Base-by-base conservation (phyloP, 2,888 invertebrate genomes). In the Biston stratarius region DNA sequence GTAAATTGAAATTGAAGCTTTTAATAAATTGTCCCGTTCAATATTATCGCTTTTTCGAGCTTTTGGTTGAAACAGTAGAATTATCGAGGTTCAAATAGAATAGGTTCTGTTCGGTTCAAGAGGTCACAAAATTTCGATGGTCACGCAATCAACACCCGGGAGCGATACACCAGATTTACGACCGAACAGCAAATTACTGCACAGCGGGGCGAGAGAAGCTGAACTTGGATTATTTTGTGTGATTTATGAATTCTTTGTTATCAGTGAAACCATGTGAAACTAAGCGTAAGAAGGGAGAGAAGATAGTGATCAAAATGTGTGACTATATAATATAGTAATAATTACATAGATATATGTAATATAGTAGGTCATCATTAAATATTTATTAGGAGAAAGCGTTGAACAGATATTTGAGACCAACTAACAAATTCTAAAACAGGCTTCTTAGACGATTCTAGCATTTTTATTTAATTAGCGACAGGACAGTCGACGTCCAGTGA, bases 151-250 rank as follows among this genome's bases (percentile, higher is more conserved):
- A 63, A 36, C 67, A 48, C 61, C 44, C 61, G 61, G 9, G 42
- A 51, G 42, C 55, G 52, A 60, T 57, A 67, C 49, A 48, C 14
- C 33, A 45, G 57, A 57, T 68, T 68, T 68, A 68, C 61, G 68
- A 64, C 51, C 44, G 10, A 33, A 11, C 49, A 33, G 56, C 42
- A 12, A 61, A 61, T 64, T 62, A 45, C 60, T 56, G 47, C 52
- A 55, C 67, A 61, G 61, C 51, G 61, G 57, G 33, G 24, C 34
- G 65, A 24, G 15, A 1, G 40, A 49, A 15, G 11, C 33, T 34
- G 44, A 24, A 12, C 33, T 44, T 49, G 7, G 11, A n/a, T 48
- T 59, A 33, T 57, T 36, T 38, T 48, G 57, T n/a, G 34, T 47
- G 48, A 59, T 59, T 14, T 48, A 48, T 48, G 6, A 15, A 15